Base-by-base conservation (phyloP, 1,140 invertebrate genomes). In the Notospermus geniculatus region DNA sequence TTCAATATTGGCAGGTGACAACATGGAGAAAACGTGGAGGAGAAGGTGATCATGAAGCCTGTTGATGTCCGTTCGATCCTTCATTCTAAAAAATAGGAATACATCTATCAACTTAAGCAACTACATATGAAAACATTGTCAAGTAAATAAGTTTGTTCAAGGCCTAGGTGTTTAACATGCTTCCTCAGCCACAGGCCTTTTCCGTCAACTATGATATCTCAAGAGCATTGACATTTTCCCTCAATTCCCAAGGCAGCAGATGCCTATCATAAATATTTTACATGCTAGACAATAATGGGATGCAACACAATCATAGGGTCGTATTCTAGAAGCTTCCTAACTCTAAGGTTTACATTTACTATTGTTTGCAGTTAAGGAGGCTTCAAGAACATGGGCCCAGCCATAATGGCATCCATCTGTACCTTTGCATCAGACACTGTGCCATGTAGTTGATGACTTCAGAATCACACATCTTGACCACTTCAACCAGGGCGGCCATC, bases 31-130 rank as follows among this genome's bases (percentile, higher is more conserved):
- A 1, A 76, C 69, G 41, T 72, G 70, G 0, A 78, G 63, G 15
- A 78, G 53, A 15, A 72, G 54, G 46, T 72, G 71, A 54, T 78
- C 76, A 27, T 69, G 67, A 27, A 78, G 59, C 22, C 73, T 50
- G 58, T 75, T 75, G 54, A 78, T 75, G 59, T 78, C 73, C 23
- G 65, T 64, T 5, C 60, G 27, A 59, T 76, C 70, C 41, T 65
- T 57, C 22, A 78, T 45, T 57, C 76, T 78, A 55, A 23, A 68
- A 66, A 27, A 23, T 64, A 59, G 39, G 17, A 59, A 46, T n/a
- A 9, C 19, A 52, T n/a, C 32, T 15, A 36, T 36, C 15, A 36
- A 7, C 5, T 36, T 36, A 43, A 43, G 11, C 11, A 43, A 43
- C 11, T 43, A 13, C 39, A 43, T n/a, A n/a, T n/a, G n/a, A n/a